Evolutionary conservation across 2,888 invertebrate species (phyloP).

Genomic region (Eretmocerus hayati): DNA sequence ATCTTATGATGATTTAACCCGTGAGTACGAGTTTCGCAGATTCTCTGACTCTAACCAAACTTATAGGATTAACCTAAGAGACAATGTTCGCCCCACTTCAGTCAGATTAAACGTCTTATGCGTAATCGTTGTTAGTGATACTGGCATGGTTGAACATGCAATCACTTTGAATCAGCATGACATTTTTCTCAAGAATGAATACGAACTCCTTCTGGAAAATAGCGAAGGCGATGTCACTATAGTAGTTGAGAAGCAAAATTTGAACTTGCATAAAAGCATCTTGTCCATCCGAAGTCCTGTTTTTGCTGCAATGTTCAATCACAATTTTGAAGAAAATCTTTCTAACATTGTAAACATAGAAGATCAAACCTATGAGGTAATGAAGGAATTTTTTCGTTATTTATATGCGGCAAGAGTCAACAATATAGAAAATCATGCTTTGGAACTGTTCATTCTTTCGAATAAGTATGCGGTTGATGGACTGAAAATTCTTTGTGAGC

Average conservation of each 20-base stretch:
- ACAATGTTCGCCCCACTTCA: too few species aligned
- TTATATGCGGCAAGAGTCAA: not conserved
- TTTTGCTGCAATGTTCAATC: not conserved
- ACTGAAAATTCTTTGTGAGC: not conserved
- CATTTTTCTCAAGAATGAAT: too few species aligned
- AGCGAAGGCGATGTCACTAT: not conserved
- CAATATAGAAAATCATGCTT: not conserved
- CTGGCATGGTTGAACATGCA: too few species aligned
- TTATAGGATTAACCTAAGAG: too few species aligned
- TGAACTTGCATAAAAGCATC: not conserved
- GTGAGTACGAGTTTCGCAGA: too few species aligned
- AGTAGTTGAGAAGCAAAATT: not conserved
- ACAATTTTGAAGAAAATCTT: not conserved
- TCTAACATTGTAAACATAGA: not conserved
- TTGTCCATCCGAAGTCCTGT: not conserved
- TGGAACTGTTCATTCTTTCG: not conserved
- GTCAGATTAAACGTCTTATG: too few species aligned
- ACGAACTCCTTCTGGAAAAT: not conserved
- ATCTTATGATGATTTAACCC: too few species aligned
- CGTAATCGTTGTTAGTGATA: too few species aligned
- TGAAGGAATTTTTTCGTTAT: not conserved
- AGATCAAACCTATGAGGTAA: not conserved
- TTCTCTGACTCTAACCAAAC: too few species aligned
- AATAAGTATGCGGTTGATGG: not conserved
- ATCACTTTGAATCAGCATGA: too few species aligned